Base-by-base conservation (phyloP, 2,888 invertebrate genomes). In the Chaetoderma sp. region DNA sequence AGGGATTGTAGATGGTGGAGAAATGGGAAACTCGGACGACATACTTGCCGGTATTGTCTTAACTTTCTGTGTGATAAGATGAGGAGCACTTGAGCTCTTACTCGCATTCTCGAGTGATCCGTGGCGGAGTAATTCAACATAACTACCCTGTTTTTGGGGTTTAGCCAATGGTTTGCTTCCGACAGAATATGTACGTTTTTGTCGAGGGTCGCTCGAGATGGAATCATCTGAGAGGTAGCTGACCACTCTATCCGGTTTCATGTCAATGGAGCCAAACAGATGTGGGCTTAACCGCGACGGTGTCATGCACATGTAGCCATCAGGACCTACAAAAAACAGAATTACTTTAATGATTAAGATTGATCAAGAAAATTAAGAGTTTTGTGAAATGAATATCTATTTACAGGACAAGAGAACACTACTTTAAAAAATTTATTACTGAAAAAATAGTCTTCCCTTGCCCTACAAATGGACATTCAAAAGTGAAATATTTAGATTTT, bases 191-290 rank as follows among this genome's bases (percentile, higher is more conserved):
- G 94, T 92, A 73, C 94, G 89, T 58, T 91, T 89, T 8, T 72
- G 73, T 13, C 55, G 65, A 23, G 76, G 73, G 71, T 90, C 75
- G 89, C 74, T 72, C 1, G 82, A 81, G 85, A 85, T 75, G 13
- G 90, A 90, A 78, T 86, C 83, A 76, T 91, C 90, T 72, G 78
- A 74, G 28, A 82, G 68, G 61, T 80, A 93, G 18, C 94, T 92
- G 64, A 90, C 89, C 0, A 94, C 94, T 80, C 94, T 94, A 79
- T 94, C 94, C 55, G 94, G 88, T 73, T 92, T 92, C 87, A 92
- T 94, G 83, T 93, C 93, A 54, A 91, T 18, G 91, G 78, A 87
- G 45, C 92, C 89, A 81, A 93, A 93, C 0, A 93, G 92, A 52
- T 69, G 68, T 0, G 76, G 75, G 67, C 77, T 77, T 49, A 68